phyloP scores from a whole-genome alignment of 2,888 invertebrate genomes.

The Agriopis leucophaearia region DNA sequence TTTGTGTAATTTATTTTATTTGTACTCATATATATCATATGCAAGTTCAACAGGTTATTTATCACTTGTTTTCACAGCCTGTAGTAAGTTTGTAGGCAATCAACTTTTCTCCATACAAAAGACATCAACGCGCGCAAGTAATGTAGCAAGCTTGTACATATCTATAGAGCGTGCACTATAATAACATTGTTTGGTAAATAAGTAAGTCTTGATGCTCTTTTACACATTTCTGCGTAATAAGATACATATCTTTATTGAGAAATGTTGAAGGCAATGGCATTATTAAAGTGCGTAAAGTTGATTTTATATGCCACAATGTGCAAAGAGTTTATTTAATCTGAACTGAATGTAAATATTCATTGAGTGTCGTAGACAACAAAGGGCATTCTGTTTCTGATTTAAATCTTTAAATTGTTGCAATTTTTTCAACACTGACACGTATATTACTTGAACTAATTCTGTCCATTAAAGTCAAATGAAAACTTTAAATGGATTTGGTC shows the following conservation, averaged over 20 bases:
- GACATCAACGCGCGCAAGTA: slow-evolving; percentile 38
- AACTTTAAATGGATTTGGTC: no score
- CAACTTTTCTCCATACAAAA: slow-evolving; percentile 26
- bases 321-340: background rate
- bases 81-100: background rate
- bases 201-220: background rate
- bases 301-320: background rate
- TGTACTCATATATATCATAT: background rate
- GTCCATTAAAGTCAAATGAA: no score
- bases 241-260: slow-evolving; percentile 38
- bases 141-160: background rate
- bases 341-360: slow-evolving; percentile 6
- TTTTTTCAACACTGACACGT: background rate
- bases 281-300: slow-evolving; percentile 26
- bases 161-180: background rate
- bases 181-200: background rate
- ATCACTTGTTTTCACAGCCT: background rate
- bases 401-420: slow-evolving; percentile 11
- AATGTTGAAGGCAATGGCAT: slow-evolving; percentile 35
- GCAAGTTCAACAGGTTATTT: background rate
- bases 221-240: background rate
- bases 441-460: slow-evolving; percentile 2
- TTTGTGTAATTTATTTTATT: background rate
- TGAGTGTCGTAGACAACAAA: slow-evolving; percentile 9
- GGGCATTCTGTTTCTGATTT: slow-evolving; percentile 19